These are phyloP conservation scores for Lycocorax pyrrhopterus DNA, from an alignment of 2,113 vertebrate genomes.

Conservation along the genomic window DNA sequence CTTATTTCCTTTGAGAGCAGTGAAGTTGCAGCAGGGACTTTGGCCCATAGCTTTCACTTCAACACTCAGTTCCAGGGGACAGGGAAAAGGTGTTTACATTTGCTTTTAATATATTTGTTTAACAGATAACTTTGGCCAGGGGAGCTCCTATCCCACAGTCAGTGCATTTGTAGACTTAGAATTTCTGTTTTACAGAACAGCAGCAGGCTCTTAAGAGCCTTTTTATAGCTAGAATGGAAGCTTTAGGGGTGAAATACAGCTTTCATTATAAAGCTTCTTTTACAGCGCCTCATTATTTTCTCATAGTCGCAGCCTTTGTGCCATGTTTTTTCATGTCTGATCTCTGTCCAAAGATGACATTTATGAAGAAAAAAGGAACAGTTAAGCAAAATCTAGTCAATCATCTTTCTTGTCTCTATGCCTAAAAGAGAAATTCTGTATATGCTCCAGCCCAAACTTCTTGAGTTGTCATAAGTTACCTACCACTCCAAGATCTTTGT, in stretches of 20 bases:
- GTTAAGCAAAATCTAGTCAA: neutral
- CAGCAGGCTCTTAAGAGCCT: neutral
- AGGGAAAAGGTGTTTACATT: conserved; percentile 48
- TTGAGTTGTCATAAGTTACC: neutral
- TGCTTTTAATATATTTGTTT: conserved; percentile 56
- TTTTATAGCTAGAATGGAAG: conserved; percentile 48
- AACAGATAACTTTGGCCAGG: conserved; percentile 31
- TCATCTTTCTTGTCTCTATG: neutral
- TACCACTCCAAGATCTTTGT: neutral
- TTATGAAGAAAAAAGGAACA: conserved; percentile 4
- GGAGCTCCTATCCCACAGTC: neutral
- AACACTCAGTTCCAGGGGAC: conserved; percentile 32
- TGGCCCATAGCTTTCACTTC: conserved; percentile 33
- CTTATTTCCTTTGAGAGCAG: neutral
- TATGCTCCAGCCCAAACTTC: neutral
- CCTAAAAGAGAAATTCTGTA: neutral
- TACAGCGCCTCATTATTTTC: conserved; percentile 20
- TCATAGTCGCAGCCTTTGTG: neutral
- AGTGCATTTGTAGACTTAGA: neutral
- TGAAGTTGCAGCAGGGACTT: neutral
- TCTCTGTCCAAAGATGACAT: conserved; percentile 31
- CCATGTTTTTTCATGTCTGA: neutral
- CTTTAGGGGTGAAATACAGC: conserved; percentile 16
- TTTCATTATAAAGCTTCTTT: conserved; percentile 9
- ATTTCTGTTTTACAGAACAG: neutral